Base-by-base conservation (phyloP, 2,888 invertebrate species). In the Metallyticus violacea region DNA sequence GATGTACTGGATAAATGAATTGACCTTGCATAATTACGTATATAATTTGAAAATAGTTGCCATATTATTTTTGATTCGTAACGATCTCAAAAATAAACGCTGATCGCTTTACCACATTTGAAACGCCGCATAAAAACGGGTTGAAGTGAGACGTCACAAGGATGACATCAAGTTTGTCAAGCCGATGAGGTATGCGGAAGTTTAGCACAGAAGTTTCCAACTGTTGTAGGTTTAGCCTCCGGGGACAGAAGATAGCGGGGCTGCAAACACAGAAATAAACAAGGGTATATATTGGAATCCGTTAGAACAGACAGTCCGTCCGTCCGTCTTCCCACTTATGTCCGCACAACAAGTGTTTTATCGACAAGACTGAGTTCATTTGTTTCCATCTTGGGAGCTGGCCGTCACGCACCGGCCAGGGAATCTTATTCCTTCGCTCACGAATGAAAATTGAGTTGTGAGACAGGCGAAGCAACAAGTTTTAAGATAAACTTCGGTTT, bases 341-440 rank as follows among this genome's bases (percentile, higher is more conserved):
- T 28, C 82, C 82, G 22, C 62, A 83, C 82, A 83, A 83, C 82
- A 83, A 83, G 76, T 83, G 82, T 77, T 83, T 83, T 83, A 83
- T 83, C 82, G 82, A 83, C 82, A 83, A 76, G 76, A 1, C 40
- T 62, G 27, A 9, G 76, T 83, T 83, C 82, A 83, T 83, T 83
- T 83, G 82, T 83, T 83, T 76, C 25, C 76, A 62, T 22, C 40
- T 25, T 62, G 40, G 40, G 40, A 15, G 40, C 40, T 62, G 40
- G 15, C 40, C 40, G 40, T 62, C 40, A 62, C 40, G 40, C 40
- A 62, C 40, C 40, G 40, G 40, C 15, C 40, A 62, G 22, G 15
- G 22, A 22, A 62, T 15, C 22, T 22, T 62, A 15, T 9, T 62
- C 22, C 40, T 22, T 22, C 22, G 15, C 40, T 62, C 40, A 62